Evolutionary conservation across 2,888 invertebrate species (phyloP).

Genomic region (Sepiola atlantica): DNA sequence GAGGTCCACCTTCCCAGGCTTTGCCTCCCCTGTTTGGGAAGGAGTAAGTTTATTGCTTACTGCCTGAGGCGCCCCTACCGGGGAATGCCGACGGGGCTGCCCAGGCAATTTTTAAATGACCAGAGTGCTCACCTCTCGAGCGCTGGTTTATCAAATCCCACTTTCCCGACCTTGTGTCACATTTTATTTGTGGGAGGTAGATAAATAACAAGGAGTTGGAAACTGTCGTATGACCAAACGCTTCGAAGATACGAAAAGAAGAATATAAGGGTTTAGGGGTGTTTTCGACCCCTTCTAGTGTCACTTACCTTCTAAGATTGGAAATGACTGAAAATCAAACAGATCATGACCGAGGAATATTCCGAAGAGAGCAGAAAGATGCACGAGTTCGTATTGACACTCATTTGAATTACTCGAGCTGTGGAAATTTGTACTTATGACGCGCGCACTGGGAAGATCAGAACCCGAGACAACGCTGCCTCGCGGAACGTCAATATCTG

Average conservation of each 20-base stretch:
- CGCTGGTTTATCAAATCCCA: too few species aligned
- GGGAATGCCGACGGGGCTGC: too few species aligned
- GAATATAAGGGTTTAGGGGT: background rate
- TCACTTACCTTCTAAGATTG: background rate
- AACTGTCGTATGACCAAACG: background rate
- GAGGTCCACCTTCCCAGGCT: too few species aligned
- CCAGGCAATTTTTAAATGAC: too few species aligned
- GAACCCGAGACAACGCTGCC: constrained; percentile 49
- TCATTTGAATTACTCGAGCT: background rate
- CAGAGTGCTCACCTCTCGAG: too few species aligned
- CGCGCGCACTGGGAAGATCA: constrained; percentile 55
- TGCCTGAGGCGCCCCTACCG: too few species aligned
- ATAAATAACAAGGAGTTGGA: too few species aligned
- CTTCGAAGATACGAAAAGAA: background rate
- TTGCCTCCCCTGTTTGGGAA: too few species aligned
- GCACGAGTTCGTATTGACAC: background rate
- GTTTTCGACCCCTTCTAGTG: background rate
- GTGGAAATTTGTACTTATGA: constrained; percentile 53
- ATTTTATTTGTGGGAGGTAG: too few species aligned
- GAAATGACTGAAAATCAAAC: background rate
- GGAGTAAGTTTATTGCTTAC: too few species aligned
- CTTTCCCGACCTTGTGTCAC: too few species aligned
- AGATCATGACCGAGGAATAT: background rate
- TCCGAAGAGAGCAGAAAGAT: background rate
- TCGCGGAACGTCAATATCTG: constrained; percentile 54